These are phyloP conservation scores for Phycodurus eques DNA, from an alignment of 2,113 vertebrate species.

Conservation along the genomic window DNA sequence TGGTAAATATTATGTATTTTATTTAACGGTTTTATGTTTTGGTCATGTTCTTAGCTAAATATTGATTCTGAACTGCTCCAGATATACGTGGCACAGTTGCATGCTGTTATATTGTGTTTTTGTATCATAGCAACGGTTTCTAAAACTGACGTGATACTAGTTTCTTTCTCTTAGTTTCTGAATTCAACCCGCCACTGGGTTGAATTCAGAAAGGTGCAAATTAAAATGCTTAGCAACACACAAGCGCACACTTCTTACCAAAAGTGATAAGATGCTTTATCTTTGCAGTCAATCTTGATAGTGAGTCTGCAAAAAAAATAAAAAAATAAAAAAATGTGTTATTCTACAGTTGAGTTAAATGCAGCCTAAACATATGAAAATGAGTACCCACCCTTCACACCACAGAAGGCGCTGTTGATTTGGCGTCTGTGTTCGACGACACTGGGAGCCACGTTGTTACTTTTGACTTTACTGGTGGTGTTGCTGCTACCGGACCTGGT, in stretches of 20 bases:
- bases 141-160: too few species aligned
- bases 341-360: not conserved
- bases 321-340: not conserved
- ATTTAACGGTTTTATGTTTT: too few species aligned
- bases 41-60: too few species aligned
- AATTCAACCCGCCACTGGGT: too few species aligned
- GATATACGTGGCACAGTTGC: too few species aligned
- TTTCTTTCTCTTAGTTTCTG: too few species aligned
- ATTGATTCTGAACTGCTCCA: too few species aligned
- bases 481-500: not conserved
- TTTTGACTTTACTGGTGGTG: not conserved
- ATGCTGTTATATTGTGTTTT: too few species aligned
- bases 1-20: too few species aligned
- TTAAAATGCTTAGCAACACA: not conserved
- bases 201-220: too few species aligned
- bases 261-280: slow-evolving; percentile 10
- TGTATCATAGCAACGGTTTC: too few species aligned
- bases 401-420: slow-evolving; percentile 21
- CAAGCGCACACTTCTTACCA: slow-evolving; percentile 20
- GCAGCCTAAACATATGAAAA: not conserved
- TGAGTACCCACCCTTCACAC: slow-evolving; percentile 29
- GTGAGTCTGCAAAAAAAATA: slow-evolving; percentile 18
- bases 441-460: not conserved
- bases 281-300: slow-evolving; percentile 11
- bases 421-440: slow-evolving; percentile 4